These are phyloP conservation scores for Fratercula arctica DNA, from an alignment of 2,797 vertebrate genomes.

Conservation along the genomic window DNA sequence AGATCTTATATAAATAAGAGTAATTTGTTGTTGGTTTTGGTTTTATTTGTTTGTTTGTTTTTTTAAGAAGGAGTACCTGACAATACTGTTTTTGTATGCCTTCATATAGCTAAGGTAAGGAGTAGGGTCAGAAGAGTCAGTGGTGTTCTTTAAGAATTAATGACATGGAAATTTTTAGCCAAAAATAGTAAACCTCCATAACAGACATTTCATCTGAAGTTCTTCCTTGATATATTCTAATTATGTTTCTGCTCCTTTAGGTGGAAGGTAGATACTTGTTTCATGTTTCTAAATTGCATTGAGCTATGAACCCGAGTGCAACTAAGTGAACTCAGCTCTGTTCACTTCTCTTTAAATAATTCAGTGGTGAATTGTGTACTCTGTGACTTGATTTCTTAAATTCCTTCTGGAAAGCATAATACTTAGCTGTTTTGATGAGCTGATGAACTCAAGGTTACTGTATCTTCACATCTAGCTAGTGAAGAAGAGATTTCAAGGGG, in stretches of 20 bases:
- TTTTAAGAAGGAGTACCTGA: neutral
- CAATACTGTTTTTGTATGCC: neutral
- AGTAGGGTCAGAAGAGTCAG: neutral
- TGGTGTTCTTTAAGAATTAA: neutral
- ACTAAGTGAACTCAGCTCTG: neutral
- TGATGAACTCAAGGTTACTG: neutral
- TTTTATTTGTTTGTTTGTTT: neutral
- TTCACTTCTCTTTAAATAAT: neutral
- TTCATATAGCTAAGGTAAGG: neutral
- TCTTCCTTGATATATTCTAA: neutral
- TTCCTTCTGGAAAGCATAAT: neutral
- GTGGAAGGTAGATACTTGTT: neutral
- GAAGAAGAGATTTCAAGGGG: neutral
- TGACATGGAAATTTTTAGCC: neutral
- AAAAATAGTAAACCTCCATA: neutral
- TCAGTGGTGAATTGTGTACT: neutral
- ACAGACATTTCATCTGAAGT: neutral
- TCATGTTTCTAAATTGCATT: neutral
- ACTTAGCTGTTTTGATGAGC: neutral
- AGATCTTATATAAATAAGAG: neutral
- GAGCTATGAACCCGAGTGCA: neutral
- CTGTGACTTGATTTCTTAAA: neutral
- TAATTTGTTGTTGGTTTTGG: no score
- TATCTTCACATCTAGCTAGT: neutral
- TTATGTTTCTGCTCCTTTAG: neutral